Evolutionary conservation across 2,797 vertebrate species (phyloP).

Genomic region (Sebastolobus altivelis): DNA sequence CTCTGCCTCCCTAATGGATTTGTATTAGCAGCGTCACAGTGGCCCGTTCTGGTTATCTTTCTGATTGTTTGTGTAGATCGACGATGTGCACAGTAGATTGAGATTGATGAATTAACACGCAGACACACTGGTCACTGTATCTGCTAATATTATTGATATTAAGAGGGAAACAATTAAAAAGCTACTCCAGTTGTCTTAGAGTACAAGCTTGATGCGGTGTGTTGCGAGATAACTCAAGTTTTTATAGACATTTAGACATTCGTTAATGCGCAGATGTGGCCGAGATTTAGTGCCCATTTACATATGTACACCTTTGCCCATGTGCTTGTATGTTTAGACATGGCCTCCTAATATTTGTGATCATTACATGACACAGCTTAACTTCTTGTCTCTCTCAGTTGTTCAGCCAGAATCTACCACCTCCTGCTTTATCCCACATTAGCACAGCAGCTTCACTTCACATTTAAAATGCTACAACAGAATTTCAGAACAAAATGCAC

Average conservation of each 20-base stretch:
- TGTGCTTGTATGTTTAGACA: not conserved
- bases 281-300: not conserved
- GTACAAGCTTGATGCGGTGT: not conserved
- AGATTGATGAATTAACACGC: slow-evolving; percentile 24
- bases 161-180: not conserved
- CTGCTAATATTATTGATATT: slow-evolving; percentile 5
- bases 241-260: not conserved
- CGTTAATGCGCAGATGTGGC: not conserved
- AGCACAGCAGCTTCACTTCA: not conserved
- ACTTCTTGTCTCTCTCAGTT: not conserved
- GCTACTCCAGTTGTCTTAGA: not conserved
- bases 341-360: slow-evolving; percentile 1
- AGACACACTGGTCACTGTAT: slow-evolving; percentile 3
- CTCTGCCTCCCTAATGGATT: slow-evolving; percentile 68
- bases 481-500: not conserved
- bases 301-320: not conserved
- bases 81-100: not conserved
- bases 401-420: not conserved
- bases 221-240: not conserved
- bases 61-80: slow-evolving; percentile 27
- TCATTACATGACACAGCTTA: not conserved
- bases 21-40: slow-evolving; percentile 62
- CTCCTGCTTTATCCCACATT: not conserved
- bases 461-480: not conserved
- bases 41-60: slow-evolving; percentile 33